Conservation (phyloP, 2,113 vertebrate genomes). For the Cyprinodon variegatus region DNA sequence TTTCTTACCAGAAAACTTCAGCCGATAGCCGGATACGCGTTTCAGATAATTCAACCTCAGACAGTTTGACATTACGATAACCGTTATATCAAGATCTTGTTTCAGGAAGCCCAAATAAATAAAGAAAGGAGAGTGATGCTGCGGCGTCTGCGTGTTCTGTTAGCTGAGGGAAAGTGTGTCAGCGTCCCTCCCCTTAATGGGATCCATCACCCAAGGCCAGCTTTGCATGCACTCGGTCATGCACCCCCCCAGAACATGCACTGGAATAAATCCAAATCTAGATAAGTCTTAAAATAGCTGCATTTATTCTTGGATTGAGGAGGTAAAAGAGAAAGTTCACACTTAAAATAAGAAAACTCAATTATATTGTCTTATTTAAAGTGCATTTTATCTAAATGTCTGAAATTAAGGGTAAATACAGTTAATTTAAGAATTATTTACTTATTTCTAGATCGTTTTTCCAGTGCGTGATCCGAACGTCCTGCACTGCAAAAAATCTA, state of each 20-base stretch:
- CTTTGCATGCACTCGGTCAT: slow-evolving; percentile 33
- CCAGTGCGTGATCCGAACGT: too few relatives aligned
- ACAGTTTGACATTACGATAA: not conserved
- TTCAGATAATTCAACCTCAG: not conserved
- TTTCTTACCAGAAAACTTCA: slow-evolving; percentile 2
- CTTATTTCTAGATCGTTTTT: too few relatives aligned
- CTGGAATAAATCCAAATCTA: too few relatives aligned
- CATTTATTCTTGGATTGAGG: too few relatives aligned
- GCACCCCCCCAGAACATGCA: slow-evolving; percentile 19
- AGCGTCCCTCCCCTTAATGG: slow-evolving; percentile 58
- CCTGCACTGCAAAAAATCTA: too few relatives aligned
- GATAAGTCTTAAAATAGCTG: too few relatives aligned
- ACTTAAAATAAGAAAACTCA: too few relatives aligned
- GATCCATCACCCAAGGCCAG: slow-evolving; percentile 53
- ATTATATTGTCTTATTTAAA: too few relatives aligned
- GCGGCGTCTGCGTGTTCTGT: not conserved
- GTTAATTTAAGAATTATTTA: too few relatives aligned
- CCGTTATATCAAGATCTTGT: not conserved
- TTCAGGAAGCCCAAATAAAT: not conserved
- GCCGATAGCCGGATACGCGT: not conserved
- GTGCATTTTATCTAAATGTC: too few relatives aligned
- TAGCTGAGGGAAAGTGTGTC: slow-evolving; percentile 64
- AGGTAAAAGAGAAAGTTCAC: too few relatives aligned
- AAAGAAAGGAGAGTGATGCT: not conserved
- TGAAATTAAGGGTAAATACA: too few relatives aligned